Conservation (phyloP, 2,797 vertebrate species). For the Carcharodon carcharias region DNA sequence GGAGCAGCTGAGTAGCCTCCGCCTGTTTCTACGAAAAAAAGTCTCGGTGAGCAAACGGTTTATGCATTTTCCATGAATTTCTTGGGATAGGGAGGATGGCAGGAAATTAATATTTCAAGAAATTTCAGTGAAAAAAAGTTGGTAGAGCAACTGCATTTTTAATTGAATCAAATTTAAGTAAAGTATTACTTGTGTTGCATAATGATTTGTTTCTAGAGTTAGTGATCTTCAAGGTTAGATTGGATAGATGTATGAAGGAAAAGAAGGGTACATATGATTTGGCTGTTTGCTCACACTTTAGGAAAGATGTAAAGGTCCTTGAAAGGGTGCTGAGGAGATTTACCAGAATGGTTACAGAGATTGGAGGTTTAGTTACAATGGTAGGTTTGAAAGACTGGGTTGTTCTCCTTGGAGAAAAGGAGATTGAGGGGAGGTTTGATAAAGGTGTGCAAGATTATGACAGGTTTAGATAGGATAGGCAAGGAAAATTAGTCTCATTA, state of each 20-base stretch:
- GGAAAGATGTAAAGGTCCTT: background rate
- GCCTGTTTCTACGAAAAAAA: background rate
- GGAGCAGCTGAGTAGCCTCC: background rate
- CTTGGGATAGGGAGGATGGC: background rate
- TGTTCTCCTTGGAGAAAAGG: too few relatives aligned
- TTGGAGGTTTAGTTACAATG: too few relatives aligned
- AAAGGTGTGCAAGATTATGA: too few relatives aligned
- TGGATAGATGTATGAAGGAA: background rate
- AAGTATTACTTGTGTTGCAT: background rate
- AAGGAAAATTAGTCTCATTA: too few relatives aligned
- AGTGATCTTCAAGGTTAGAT: background rate
- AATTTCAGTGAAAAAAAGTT: background rate
- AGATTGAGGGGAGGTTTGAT: too few relatives aligned
- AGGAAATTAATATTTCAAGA: background rate
- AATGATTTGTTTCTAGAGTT: background rate
- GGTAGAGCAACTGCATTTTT: background rate
- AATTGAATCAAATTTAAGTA: background rate
- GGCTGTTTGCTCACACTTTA: background rate
- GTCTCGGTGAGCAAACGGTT: background rate
- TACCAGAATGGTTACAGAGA: background rate
- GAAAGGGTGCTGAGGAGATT: background rate
- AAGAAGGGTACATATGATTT: background rate
- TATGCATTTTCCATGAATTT: background rate
- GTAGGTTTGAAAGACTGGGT: too few relatives aligned
- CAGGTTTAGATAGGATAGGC: too few relatives aligned